Conservation (phyloP, 2,797 vertebrate genomes). For the Hippopotamyrus pictus region DNA sequence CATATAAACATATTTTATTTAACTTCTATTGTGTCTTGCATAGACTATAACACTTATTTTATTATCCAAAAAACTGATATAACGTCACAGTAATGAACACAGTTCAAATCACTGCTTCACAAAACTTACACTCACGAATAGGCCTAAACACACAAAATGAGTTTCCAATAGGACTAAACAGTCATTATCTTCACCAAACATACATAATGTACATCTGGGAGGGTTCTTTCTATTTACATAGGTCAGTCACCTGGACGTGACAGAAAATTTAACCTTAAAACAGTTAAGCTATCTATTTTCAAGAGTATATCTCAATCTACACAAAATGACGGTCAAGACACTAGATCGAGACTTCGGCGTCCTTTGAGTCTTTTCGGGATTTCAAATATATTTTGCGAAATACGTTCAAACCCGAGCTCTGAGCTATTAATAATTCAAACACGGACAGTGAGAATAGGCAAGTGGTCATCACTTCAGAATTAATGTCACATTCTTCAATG, state of each 20-base stretch:
- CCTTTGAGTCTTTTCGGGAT: not conserved
- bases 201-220: constrained; percentile 51
- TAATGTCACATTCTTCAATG: constrained; percentile 58
- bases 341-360: not conserved
- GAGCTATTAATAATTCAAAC: constrained; percentile 5
- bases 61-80: constrained; percentile 59
- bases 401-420: not conserved
- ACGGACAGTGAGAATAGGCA: constrained; percentile 24
- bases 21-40: constrained; percentile 54
- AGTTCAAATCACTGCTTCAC: constrained; percentile 67
- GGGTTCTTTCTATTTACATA: constrained; percentile 60
- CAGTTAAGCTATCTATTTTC: not conserved
- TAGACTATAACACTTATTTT: constrained; percentile 57
- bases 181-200: constrained; percentile 37
- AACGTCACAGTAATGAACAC: constrained; percentile 61
- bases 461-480: constrained; percentile 59
- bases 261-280: constrained; percentile 46
- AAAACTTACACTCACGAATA: constrained; percentile 54
- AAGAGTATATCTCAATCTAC: constrained; percentile 17
- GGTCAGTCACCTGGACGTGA: constrained; percentile 59
- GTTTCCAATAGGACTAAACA: constrained; percentile 47
- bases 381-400: constrained; percentile 7
- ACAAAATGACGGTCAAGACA: not conserved
- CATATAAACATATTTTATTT: constrained; percentile 64
- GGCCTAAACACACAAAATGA: constrained; percentile 48